Conservation (phyloP, 2,888 invertebrate genomes). For the Cerastis leucographa region DNA sequence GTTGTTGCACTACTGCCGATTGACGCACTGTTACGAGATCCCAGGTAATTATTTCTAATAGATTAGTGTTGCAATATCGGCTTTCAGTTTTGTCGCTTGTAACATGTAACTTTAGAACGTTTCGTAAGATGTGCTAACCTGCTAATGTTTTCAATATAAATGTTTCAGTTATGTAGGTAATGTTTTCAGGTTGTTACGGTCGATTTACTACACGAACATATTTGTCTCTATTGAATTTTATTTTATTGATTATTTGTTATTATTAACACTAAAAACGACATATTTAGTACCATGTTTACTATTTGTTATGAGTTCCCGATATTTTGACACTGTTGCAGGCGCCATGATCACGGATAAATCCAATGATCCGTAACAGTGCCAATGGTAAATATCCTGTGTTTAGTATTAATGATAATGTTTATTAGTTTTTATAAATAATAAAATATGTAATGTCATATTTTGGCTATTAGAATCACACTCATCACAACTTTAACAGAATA, state of each 20-base stretch:
- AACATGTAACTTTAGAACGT: slow-evolving; percentile 38
- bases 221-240: not conserved
- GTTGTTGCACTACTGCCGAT: slow-evolving; percentile 65
- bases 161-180: slow-evolving; percentile 16
- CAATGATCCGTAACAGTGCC: too few species aligned
- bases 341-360: too few species aligned
- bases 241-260: not conserved
- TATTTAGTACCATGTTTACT: too few species aligned
- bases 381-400: too few species aligned
- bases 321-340: too few species aligned
- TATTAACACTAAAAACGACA: too few species aligned
- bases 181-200: slow-evolving; percentile 13
- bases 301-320: too few species aligned
- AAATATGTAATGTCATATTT: not conserved
- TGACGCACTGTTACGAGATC: slow-evolving; percentile 59
- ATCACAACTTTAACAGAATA: not conserved
- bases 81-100: slow-evolving; percentile 43
- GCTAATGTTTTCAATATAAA: slow-evolving; percentile 17
- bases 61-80: slow-evolving; percentile 39
- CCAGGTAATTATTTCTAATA: slow-evolving; percentile 66
- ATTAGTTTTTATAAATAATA: too few species aligned
- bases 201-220: not conserved
- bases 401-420: too few species aligned
- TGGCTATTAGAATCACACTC: not conserved
- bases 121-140: slow-evolving; percentile 4